Conservation (phyloP, 2,797 vertebrate genomes). For the Platalea minor region DNA sequence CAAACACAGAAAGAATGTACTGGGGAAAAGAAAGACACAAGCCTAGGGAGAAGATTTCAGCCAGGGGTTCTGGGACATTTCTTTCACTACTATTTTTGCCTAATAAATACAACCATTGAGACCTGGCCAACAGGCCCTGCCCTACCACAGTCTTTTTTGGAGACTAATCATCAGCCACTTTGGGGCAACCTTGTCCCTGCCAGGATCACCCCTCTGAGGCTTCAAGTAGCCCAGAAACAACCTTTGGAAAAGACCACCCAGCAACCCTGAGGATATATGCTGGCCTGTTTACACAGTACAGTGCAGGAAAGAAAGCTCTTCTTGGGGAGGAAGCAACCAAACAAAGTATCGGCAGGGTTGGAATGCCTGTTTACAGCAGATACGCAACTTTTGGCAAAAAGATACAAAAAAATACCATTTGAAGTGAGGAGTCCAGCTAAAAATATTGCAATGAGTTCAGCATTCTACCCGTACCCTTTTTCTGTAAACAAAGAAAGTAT, state of each 20-base stretch:
- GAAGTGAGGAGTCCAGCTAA: neutral
- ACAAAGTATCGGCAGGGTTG: neutral
- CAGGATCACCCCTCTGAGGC: neutral
- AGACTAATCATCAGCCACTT: neutral
- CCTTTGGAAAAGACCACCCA: neutral
- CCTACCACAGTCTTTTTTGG: neutral
- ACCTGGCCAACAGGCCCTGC: neutral
- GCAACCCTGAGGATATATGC: neutral
- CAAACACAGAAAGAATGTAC: neutral
- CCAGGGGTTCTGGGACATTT: accelerated
- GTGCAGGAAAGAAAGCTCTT: neutral
- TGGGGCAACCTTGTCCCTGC: neutral
- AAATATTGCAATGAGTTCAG: neutral
- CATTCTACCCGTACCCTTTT: neutral
- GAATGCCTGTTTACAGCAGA: constrained; percentile 18
- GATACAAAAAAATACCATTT: neutral
- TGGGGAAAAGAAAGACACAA: neutral
- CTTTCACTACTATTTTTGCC: neutral
- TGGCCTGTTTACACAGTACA: neutral
- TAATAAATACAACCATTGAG: neutral
- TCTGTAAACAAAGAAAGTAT: constrained; percentile 8
- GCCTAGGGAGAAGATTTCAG: neutral
- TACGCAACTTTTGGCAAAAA: constrained; percentile 24
- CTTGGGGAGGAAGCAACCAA: neutral
- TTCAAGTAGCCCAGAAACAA: neutral